phyloP scores from a whole-genome alignment of 2,797 vertebrate genomes.

The Propithecus deckenii region DNA sequence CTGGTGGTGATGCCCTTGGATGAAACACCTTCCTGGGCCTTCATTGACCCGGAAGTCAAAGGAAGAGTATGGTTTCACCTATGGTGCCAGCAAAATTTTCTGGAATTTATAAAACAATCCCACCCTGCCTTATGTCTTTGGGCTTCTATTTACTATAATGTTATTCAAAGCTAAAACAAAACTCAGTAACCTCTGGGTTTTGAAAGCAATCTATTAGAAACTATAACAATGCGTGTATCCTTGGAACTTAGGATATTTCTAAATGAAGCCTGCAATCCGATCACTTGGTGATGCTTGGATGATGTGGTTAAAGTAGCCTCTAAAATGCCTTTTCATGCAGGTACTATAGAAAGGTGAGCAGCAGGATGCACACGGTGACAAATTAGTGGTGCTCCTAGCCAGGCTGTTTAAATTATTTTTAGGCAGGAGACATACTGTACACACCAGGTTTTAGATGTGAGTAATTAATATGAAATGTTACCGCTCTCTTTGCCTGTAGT shows the following conservation, averaged over 20 bases:
- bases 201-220: not conserved
- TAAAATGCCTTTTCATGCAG: slow-evolving; percentile 70
- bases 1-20: not conserved
- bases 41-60: not conserved
- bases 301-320: slow-evolving; percentile 73
- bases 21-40: not conserved
- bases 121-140: not conserved
- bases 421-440: slow-evolving; percentile 82
- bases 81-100: not conserved
- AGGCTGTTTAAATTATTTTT: slow-evolving; percentile 83
- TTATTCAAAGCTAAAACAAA: slow-evolving; percentile 58
- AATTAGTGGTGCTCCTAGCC: slow-evolving; percentile 72
- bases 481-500: slow-evolving; percentile 70
- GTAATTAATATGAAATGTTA: slow-evolving; percentile 81
- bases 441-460: slow-evolving; percentile 76
- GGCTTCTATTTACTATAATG: not conserved
- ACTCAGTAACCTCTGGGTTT: slow-evolving; percentile 48
- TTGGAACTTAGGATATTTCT: slow-evolving; percentile 15
- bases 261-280: not conserved
- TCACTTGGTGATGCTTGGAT: slow-evolving; percentile 70
- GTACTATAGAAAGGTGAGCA: slow-evolving; percentile 77
- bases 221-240: not conserved
- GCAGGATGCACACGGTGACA: slow-evolving; percentile 65
- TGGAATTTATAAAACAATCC: not conserved
- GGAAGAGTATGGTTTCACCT: not conserved